A percentile compares a stretch with the other conserved stretches of the same genome.
These are phyloP conservation scores for Plecturocebus donacophilus DNA, from an alignment of 2,113 vertebrate genomes.

Conservation along the genomic window DNA sequence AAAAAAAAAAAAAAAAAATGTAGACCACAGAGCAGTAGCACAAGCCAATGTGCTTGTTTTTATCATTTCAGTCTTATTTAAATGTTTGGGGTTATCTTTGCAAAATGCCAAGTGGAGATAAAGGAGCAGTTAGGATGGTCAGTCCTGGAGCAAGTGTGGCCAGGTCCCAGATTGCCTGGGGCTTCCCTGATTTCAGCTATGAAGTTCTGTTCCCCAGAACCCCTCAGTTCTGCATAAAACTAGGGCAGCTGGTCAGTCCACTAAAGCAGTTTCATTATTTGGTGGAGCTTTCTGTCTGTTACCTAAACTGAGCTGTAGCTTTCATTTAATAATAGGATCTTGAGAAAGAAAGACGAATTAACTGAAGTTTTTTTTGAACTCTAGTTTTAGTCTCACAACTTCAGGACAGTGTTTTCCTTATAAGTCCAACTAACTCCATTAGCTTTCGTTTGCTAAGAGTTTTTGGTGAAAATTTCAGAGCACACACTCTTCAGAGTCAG, in stretches of 20 bases:
- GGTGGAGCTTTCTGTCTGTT: accelerated
- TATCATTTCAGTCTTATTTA: accelerated
- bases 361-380: neutral
- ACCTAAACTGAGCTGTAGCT: accelerated
- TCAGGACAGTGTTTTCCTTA: neutral
- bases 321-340: neutral
- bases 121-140: neutral
- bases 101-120: neutral
- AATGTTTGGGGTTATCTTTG: neutral
- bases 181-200: accelerated
- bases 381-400: neutral
- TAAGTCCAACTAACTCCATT: neutral
- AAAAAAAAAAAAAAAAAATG: neutral
- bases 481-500: neutral
- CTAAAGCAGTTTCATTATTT: too few relatives aligned
- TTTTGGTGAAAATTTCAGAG: neutral
- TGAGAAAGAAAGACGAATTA: neutral
- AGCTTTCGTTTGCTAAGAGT: neutral
- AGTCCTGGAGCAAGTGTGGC: accelerated
- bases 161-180: accelerated
- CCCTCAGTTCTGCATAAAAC: neutral
- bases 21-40: accelerated
- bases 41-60: accelerated
- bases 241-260: neutral
- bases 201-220: accelerated